Evolutionary conservation across 2,888 invertebrate species (phyloP).

Genomic region (Maniola hyperantus): DNA sequence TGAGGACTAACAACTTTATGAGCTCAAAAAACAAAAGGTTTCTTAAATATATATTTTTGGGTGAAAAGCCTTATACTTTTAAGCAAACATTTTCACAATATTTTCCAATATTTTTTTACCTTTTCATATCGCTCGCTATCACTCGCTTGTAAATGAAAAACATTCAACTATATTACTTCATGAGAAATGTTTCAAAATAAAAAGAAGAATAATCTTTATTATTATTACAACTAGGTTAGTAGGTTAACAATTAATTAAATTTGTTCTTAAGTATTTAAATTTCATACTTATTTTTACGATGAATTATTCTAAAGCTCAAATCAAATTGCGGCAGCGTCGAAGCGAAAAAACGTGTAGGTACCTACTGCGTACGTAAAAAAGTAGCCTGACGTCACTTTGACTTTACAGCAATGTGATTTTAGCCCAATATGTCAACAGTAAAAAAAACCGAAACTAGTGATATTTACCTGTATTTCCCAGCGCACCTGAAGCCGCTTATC

Average conservation of each 20-base stretch:
- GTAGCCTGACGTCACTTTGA: neutral
- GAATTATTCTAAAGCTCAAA: no score
- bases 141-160: conserved; percentile 43
- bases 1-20: no score
- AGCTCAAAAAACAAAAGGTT: no score
- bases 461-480: conserved; percentile 89
- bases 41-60: no score
- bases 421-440: neutral
- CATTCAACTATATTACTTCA: conserved; percentile 33
- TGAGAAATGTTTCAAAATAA: neutral
- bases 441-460: neutral
- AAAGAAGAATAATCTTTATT: neutral
- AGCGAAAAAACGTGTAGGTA: neutral
- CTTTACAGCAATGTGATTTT: neutral
- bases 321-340: neutral
- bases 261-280: no score
- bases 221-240: no score
- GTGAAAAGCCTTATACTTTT: no score
- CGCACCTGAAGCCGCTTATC: conserved; percentile 92
- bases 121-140: conserved; percentile 52
- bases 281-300: neutral
- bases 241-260: no score
- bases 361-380: neutral
- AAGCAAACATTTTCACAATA: conserved; percentile 3
- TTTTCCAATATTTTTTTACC: conserved; percentile 54